Conservation (phyloP, 2,797 vertebrate genomes). For the Cichlasoma orientale region DNA sequence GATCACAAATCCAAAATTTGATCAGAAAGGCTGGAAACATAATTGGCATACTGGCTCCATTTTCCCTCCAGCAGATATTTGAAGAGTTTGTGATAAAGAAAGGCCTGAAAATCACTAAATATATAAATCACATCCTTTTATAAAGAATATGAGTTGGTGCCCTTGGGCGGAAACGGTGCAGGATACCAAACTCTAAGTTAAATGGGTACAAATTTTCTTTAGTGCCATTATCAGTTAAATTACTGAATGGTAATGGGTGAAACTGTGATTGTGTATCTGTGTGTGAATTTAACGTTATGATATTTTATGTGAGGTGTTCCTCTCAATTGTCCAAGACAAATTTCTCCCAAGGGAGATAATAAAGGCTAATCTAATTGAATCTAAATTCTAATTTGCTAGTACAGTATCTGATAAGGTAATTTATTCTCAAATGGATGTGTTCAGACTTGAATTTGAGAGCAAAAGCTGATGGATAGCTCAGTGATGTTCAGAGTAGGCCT, state of each 20-base stretch:
- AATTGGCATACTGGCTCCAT: neutral
- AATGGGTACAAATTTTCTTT: no score
- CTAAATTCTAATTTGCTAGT: neutral
- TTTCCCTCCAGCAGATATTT: neutral
- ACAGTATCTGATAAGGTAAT: neutral
- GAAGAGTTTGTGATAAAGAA: neutral
- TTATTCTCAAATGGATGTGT: neutral
- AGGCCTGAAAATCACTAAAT: neutral
- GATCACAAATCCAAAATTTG: neutral
- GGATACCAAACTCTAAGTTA: neutral
- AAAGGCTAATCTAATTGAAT: neutral
- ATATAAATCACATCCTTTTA: neutral
- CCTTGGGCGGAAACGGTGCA: neutral
- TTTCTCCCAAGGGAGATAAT: neutral
- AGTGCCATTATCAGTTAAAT: no score
- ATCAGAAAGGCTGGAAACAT: neutral
- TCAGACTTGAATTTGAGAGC: neutral
- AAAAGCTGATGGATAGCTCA: neutral
- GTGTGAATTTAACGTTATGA: neutral
- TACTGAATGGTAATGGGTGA: no score
- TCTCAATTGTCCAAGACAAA: neutral
- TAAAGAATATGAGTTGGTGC: neutral
- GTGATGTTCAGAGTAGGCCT: neutral
- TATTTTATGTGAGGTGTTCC: neutral
- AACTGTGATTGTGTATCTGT: no score